Evolutionary conservation across 2,113 vertebrate genomes (phyloP), one percentile per base, ranked within the genome.

Genomic region (Eclectus roratus): DNA sequence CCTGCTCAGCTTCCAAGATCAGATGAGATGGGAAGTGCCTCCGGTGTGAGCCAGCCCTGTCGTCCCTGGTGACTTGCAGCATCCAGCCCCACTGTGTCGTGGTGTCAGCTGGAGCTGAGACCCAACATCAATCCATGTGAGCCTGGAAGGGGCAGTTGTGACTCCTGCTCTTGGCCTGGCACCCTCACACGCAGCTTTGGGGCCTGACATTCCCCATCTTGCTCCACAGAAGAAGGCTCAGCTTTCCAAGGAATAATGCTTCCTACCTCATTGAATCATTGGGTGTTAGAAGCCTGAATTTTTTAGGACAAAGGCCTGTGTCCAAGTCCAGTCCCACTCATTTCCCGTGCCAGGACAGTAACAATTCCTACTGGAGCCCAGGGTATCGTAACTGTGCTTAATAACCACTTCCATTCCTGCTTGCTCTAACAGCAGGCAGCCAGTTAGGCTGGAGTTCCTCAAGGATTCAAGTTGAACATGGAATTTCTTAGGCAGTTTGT

Each of bases 191-290:
- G 37, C 35, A 5, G 33, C 60, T 4, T 3, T 4, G 33, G 12
- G 3, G 16, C 25, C 2, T 2, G 27, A 11, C 15, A 1, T 17
- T 4, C 21, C 2, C 77, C 29, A 1, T 21, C 44, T 46, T 4
- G 50, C 39, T 63, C 53, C 72, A 10, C 50, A 17, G 47, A 70
- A 41, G 11, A 10, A 31, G 21, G 43, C 47, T 58, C 74, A 1
- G 12, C 8, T 44, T 80, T 28, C 50, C 74, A 49, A 79, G 56
- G 72, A 20, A 2, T 7, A 13, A 19, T 5, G 3, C 31, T 76
- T 79, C 79, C 79, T 19, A 27, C 49, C 39, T 79, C 29, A 3
- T 33, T 47, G 50, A 56, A 66, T 11, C 50, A 19, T 28, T 4
- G 44, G 82, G 23, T 3, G 35, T 12, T 19, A 29, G 73, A 56